Percentiles rank a stretch among this genome's conserved stretches.
Evolutionary conservation across 2,888 invertebrate species (phyloP).

Genomic region (Heterodera filipjevi): DNA sequence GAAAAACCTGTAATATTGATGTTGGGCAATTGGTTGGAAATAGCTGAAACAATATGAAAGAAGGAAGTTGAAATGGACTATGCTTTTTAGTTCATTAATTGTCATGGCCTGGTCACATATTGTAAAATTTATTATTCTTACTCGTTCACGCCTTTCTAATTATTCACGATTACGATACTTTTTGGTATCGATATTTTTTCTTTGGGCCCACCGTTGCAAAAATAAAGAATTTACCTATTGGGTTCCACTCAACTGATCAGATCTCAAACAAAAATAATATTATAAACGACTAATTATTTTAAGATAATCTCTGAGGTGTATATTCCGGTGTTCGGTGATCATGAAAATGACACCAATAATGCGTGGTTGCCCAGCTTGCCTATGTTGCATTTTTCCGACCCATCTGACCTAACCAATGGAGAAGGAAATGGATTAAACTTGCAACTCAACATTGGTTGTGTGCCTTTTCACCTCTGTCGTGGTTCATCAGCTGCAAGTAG

Average conservation of each 20-base stretch:
- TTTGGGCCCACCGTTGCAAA: no score
- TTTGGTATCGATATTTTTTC: no score
- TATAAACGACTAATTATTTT: background rate
- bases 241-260: no score
- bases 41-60: no score
- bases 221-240: no score
- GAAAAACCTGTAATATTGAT: background rate
- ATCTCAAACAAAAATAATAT: no score
- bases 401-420: background rate
- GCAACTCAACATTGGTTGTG: background rate
- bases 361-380: background rate
- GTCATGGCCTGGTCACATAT: no score
- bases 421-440: background rate
- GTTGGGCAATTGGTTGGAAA: background rate
- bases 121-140: no score
- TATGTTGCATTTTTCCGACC: background rate
- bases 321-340: background rate
- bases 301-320: conserved; percentile 1
- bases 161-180: no score
- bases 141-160: no score
- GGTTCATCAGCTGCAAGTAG: background rate
- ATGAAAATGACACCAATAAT: background rate
- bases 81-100: no score
- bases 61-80: no score
- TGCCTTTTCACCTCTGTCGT: background rate